Base-by-base conservation (phyloP, 2,888 invertebrate genomes). In the Philereme vetulata region DNA sequence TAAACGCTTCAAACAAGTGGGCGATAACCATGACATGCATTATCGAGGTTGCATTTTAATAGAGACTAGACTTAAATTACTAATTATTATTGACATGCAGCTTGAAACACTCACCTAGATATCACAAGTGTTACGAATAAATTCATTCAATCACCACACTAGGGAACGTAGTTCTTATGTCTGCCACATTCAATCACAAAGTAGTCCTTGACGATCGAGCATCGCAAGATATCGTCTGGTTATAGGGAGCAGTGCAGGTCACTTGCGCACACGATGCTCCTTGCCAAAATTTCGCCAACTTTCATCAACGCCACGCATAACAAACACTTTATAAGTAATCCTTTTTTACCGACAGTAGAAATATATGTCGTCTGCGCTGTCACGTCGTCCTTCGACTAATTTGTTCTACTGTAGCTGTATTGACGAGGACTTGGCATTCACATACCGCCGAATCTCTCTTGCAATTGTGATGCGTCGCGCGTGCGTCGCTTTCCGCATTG, bases 371-470 rank as follows among this genome's bases (percentile, higher is more conserved):
- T 67, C 66, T 71, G 73, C 74, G 72, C 68, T 76, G 81, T 80
- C 83, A 80, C 85, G 82, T 79, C 77, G 82, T 86, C 86, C 86
- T 88, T 77, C 70, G 71, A 74, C 80, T 80, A 80, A 81, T 80
- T 80, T 72, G 77, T 78, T 75, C 70, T 71, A 67, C 70, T 72
- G 70, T 63, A 68, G 74, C 75, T 71, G 76, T 81, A 81, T 81
- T 75, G 80, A 81, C 76, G 77, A 77, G 76, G 74, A 84, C 81
- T 90, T 85, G 72, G 89, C 86, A 86, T 88, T 90, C 88, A 86
- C 81, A 82, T 76, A 84, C 79, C 83, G 84, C 85, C 87, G 76
- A 85, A 90, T 86, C 89, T 90, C 91, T 91, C 91, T 89, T 88
- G 68, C 84, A 81, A 88, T 91, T 90, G 77, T 67, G 72, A 92